Percentiles rank a stretch among this genome's conserved stretches.
phyloP scores from a whole-genome alignment of 2,888 invertebrate species.

The Oegoconia quadripuncta region DNA sequence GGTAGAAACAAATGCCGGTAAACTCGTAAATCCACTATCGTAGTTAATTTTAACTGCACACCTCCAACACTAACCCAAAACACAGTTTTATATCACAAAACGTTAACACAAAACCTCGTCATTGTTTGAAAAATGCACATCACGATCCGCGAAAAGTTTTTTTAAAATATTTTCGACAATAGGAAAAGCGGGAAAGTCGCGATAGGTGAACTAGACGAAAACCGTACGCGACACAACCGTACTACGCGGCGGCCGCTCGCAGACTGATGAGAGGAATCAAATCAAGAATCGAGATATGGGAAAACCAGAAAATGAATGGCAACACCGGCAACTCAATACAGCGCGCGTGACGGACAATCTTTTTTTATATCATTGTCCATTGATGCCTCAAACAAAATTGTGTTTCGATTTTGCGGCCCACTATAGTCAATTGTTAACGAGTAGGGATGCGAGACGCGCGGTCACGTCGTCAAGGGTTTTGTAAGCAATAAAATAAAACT shows the following conservation, averaged over 20 bases:
- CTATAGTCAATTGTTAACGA: slow-evolving; percentile 16
- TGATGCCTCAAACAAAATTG: slow-evolving; percentile 11
- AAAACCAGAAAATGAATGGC: slow-evolving; percentile 8
- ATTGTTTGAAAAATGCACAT: slow-evolving; percentile 41
- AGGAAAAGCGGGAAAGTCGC: slow-evolving; percentile 41
- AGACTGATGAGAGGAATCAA: slow-evolving; percentile 39
- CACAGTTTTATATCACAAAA: slow-evolving; percentile 37
- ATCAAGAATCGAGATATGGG: slow-evolving; percentile 6
- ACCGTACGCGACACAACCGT: slow-evolving; percentile 23
- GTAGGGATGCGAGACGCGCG: slow-evolving; percentile 2
- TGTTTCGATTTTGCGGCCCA: slow-evolving; percentile 7
- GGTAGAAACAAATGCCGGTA: slow-evolving; percentile 36
- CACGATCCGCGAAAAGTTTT: slow-evolving; percentile 47
- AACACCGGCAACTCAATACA: not conserved
- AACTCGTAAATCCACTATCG: slow-evolving; percentile 50
- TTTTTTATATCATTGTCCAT: slow-evolving; percentile 9
- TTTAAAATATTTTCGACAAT: slow-evolving; percentile 32
- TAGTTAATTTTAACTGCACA: slow-evolving; percentile 31
- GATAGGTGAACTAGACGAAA: slow-evolving; percentile 16
- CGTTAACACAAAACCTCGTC: slow-evolving; percentile 44
- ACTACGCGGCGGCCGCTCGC: slow-evolving; percentile 44
- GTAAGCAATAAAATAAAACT: slow-evolving; percentile 13
- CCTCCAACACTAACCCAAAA: slow-evolving; percentile 28
- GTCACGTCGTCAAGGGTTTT: slow-evolving; percentile 10
- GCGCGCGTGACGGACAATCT: slow-evolving; percentile 11